These are phyloP conservation scores for Manduca sexta DNA, from an alignment of 1,140 invertebrate genomes.

Conservation along the genomic window DNA sequence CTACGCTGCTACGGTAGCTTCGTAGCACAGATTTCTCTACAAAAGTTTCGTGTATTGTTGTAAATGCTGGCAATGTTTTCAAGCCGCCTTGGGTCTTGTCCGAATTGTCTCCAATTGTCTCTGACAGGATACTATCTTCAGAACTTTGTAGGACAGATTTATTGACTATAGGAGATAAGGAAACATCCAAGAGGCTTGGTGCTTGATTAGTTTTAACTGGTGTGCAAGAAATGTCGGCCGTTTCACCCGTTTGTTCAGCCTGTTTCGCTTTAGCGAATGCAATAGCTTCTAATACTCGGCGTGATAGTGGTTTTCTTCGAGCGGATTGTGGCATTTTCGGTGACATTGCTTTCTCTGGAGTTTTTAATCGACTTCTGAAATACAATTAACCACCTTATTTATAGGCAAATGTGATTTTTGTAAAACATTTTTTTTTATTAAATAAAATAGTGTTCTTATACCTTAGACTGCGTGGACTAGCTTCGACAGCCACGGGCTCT, in stretches of 20 bases:
- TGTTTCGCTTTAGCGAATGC: slow-evolving; percentile 53
- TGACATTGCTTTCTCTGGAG: slow-evolving; percentile 58
- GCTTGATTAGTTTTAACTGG: slow-evolving; percentile 44
- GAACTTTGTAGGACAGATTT: slow-evolving; percentile 58
- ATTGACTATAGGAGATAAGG: slow-evolving; percentile 56
- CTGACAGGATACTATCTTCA: slow-evolving; percentile 35
- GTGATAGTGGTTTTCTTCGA: slow-evolving; percentile 52
- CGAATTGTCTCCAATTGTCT: slow-evolving; percentile 25
- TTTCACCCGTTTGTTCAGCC: slow-evolving; percentile 26
- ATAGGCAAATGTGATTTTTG: too few relatives aligned
- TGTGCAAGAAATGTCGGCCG: slow-evolving; percentile 33
- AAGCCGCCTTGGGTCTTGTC: slow-evolving; percentile 25
- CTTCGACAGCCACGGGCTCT: slow-evolving; percentile 19
- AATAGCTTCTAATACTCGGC: slow-evolving; percentile 62
- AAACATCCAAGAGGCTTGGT: slow-evolving; percentile 46
- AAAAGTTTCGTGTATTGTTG: slow-evolving; percentile 23
- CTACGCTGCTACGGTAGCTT: slow-evolving; percentile 26
- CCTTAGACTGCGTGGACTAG: slow-evolving; percentile 43
- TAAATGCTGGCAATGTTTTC: slow-evolving; percentile 39
- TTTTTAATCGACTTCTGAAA: slow-evolving; percentile 54
- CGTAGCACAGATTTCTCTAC: slow-evolving; percentile 27
- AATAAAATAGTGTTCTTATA: slow-evolving; percentile 8
- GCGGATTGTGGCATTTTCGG: slow-evolving; percentile 37
- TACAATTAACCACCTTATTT: background rate
- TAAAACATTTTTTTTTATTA: too few relatives aligned